Conservation (phyloP, 2,888 invertebrate species). For the Acleris laterana region DNA sequence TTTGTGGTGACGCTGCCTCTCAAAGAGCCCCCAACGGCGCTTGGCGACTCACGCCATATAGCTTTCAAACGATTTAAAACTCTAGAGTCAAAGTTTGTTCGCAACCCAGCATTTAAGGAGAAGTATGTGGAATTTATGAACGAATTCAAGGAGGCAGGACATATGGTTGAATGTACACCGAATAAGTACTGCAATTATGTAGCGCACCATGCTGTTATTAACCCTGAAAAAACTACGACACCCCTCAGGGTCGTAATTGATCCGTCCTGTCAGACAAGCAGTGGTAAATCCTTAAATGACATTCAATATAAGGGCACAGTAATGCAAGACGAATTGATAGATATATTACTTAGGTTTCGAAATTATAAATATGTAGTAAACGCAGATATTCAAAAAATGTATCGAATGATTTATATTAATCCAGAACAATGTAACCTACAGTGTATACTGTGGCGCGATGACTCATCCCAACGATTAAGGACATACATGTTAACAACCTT, state of each 20-base stretch:
- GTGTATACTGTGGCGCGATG: too few relatives aligned
- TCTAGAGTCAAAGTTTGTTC: background rate
- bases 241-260: background rate
- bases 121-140: background rate
- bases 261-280: background rate
- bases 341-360: background rate
- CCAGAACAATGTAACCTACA: too few relatives aligned
- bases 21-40: background rate
- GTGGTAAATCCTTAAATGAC: background rate
- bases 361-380: background rate
- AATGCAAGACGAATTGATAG: background rate
- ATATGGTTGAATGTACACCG: background rate
- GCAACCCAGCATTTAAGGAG: background rate
- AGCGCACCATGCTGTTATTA: background rate
- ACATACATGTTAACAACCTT: too few relatives aligned
- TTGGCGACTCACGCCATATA: accelerated
- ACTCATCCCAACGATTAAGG: too few relatives aligned
- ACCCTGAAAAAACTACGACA: background rate
- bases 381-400: too few relatives aligned
- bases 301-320: background rate
- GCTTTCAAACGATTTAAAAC: background rate
- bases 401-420: too few relatives aligned
- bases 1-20: background rate
- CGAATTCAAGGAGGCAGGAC: background rate
- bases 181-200: background rate